Base-by-base conservation (phyloP, 1,140 invertebrate genomes). In the Lasioglossum albipes region DNA sequence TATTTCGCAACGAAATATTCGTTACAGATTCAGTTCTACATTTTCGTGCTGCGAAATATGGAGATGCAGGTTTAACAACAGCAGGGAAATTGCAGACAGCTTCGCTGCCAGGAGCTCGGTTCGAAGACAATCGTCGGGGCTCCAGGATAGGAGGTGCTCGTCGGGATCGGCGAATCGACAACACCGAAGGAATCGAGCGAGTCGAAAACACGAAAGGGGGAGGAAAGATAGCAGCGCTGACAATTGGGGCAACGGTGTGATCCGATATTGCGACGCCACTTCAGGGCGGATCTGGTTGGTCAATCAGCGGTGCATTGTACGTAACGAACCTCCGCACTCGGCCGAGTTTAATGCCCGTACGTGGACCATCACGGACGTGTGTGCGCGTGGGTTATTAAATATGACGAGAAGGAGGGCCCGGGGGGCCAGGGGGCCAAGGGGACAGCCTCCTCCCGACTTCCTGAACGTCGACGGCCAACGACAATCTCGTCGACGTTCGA, bases 281-380 rank as follows among this genome's bases (percentile, higher is more conserved):
- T 89, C 83, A 88, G 86, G 84, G 86, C 88, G 85, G 88, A 89
- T 89, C 89, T 90, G 84, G 84, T 87, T 85, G 89, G 89, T 90
- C 89, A 91, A 91, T 91, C 90, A 91, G 82, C 79, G 82, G 73
- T 83, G 89, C 89, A 91, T 91, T 91, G 89, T 90, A 89, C 86
- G 87, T 89, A 90, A 90, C 87, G 88, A 90, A 89, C 89, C 89
- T 84, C 83, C 87, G 84, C 85, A 85, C 86, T 89, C 86, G 82
- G 82, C 84, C 80, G 87, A 87, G 84, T 89, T 88, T 88, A 90
- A 89, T 88, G 82, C 85, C 79, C 83, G 81, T 86, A 87, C 87
- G 85, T 82, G 83, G 83, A 87, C 85, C 78, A 76, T 84, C 75
- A 57, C 52, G 65, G 27, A 67, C 75, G 79, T 84, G 84, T 86